A percentile compares a stretch with the other conserved stretches of the same genome.
phyloP scores from a whole-genome alignment of 2,797 vertebrate species.

The Telmatherina bonti region DNA sequence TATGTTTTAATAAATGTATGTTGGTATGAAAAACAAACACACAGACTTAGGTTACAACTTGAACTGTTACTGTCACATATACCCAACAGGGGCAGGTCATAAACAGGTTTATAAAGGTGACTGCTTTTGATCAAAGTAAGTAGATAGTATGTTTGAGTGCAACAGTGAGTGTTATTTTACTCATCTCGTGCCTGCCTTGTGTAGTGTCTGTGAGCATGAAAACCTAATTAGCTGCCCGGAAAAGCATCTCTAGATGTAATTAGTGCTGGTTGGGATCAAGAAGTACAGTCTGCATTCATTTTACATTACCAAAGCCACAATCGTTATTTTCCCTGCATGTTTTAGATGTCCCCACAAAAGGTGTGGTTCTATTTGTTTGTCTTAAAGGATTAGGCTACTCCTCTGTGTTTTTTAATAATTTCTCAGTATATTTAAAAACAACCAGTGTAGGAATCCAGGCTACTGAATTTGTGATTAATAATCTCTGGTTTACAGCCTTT shows the following conservation, averaged over 20 bases:
- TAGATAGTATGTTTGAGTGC: not conserved
- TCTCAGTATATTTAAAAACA: not conserved
- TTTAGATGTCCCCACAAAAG: not conserved
- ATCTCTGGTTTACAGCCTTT: not conserved
- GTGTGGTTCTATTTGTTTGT: too few species aligned
- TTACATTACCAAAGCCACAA: not conserved
- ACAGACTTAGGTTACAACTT: too few species aligned
- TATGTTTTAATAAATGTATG: not conserved
- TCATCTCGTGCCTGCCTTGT: not conserved
- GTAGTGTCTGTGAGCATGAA: not conserved
- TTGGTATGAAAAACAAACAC: not conserved
- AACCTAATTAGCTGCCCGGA: not conserved
- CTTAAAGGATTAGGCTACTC: too few species aligned
- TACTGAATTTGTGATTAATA: not conserved
- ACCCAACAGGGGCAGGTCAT: not conserved
- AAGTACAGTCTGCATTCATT: not conserved
- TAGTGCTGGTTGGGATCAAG: not conserved
- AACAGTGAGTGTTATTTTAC: not conserved
- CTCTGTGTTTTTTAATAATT: not conserved
- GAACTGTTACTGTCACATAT: too few species aligned
- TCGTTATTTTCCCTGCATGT: not conserved
- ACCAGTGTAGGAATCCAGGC: not conserved
- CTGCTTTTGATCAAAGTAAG: not conserved
- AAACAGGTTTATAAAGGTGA: not conserved
- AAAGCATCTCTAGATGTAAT: not conserved